These are phyloP conservation scores for Diaphora mendica DNA, from an alignment of 2,888 invertebrate genomes.

Conservation along the genomic window DNA sequence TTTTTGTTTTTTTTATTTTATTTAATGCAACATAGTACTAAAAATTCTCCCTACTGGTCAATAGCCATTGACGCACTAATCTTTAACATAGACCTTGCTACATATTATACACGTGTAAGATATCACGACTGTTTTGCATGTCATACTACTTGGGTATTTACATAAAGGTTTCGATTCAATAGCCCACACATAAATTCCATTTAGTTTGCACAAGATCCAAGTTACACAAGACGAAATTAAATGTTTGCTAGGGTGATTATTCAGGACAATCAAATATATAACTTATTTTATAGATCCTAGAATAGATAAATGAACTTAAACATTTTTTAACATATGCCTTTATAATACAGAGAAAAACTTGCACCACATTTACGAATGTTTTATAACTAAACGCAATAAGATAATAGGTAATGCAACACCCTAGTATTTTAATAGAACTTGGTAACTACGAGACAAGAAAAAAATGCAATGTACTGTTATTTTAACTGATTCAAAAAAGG, in stretches of 20 bases:
- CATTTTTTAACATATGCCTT: neutral
- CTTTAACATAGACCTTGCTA: slow-evolving; percentile 22
- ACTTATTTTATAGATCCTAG: neutral
- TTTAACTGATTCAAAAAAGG: too few relatives aligned
- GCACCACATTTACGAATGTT: neutral
- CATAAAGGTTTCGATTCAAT: neutral
- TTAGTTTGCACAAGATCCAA: neutral
- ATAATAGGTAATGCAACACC: neutral
- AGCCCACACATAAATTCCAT: neutral
- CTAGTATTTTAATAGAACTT: neutral
- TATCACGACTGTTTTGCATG: slow-evolving; percentile 23
- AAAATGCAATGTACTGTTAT: too few relatives aligned
- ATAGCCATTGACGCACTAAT: neutral
- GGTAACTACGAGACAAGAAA: too few relatives aligned
- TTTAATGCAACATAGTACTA: neutral
- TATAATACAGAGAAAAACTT: neutral
- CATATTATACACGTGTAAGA: slow-evolving; percentile 42
- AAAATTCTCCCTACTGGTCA: neutral
- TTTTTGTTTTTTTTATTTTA: neutral
- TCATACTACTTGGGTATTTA: neutral
- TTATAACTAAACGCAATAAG: neutral
- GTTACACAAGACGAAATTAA: neutral
- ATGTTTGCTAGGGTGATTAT: neutral
- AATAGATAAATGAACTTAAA: neutral
- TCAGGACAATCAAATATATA: neutral